These are phyloP conservation scores for Pluvialis apricaria DNA, from an alignment of 2,113 vertebrate species.

Conservation along the genomic window DNA sequence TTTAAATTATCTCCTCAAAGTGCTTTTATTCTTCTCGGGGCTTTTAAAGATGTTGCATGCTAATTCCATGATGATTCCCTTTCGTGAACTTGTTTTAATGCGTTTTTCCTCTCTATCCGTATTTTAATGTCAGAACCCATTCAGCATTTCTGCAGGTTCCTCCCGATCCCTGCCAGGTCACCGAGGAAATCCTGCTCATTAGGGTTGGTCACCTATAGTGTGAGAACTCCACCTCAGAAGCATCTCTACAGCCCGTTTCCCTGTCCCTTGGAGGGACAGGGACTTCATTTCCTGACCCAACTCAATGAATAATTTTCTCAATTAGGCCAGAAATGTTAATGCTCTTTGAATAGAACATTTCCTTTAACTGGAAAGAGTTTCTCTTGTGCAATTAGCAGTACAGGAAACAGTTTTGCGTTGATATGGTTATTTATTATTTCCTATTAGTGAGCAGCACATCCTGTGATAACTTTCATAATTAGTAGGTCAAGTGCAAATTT, in stretches of 20 bases:
- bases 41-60: not conserved
- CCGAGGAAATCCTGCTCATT: slow-evolving; percentile 53
- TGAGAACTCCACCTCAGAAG: slow-evolving; percentile 26
- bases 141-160: slow-evolving; percentile 1
- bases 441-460: slow-evolving; percentile 56
- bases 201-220: slow-evolving; percentile 23
- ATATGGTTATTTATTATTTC: slow-evolving; percentile 71
- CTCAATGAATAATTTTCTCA: slow-evolving; percentile 42
- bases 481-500: slow-evolving; percentile 15
- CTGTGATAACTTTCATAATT: slow-evolving; percentile 45
- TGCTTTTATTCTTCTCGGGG: not conserved
- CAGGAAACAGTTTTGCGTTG: slow-evolving; percentile 64
- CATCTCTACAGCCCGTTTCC: not conserved
- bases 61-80: not conserved
- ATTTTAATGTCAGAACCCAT: slow-evolving; percentile 1
- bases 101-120: not conserved
- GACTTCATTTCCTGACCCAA: slow-evolving; percentile 42
- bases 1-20: not conserved
- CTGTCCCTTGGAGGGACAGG: not conserved
- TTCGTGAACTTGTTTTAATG: not conserved
- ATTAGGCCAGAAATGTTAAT: slow-evolving; percentile 16
- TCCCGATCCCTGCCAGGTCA: not conserved
- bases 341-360: slow-evolving; percentile 57
- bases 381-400: slow-evolving; percentile 50
- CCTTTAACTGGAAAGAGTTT: slow-evolving; percentile 43